These are phyloP conservation scores for Rhabdophis nuchalis DNA, from an alignment of 2,797 vertebrate genomes.

Conservation along the genomic window DNA sequence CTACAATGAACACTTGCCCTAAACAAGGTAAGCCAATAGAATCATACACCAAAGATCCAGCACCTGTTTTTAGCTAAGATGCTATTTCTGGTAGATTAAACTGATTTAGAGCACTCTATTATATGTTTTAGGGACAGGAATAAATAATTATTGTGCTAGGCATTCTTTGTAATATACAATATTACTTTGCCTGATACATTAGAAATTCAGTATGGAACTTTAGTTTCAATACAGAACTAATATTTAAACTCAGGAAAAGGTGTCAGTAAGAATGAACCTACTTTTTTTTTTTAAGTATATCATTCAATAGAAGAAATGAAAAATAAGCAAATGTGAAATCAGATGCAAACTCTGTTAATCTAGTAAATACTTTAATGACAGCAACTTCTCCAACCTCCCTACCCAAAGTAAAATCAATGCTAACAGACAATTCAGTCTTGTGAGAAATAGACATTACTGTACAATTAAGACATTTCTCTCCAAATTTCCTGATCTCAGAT, in stretches of 20 bases:
- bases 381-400: background rate
- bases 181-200: background rate
- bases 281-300: background rate
- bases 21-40: background rate
- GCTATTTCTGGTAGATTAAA: background rate
- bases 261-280: background rate
- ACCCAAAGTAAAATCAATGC: background rate
- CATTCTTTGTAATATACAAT: background rate
- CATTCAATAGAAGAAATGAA: background rate
- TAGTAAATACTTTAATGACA: background rate
- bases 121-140: background rate
- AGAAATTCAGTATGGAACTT: background rate
- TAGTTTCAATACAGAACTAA: background rate
- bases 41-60: background rate
- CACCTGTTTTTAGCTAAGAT: background rate
- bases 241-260: background rate
- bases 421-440: background rate
- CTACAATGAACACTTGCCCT: background rate
- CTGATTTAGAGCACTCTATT: background rate
- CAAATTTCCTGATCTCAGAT: background rate
- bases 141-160: background rate
- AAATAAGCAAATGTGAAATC: background rate
- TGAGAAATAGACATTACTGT: background rate
- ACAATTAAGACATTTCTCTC: background rate
- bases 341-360: background rate